Evolutionary conservation across 2,797 vertebrate species (phyloP).

Genomic region (Alcedo atthis): DNA sequence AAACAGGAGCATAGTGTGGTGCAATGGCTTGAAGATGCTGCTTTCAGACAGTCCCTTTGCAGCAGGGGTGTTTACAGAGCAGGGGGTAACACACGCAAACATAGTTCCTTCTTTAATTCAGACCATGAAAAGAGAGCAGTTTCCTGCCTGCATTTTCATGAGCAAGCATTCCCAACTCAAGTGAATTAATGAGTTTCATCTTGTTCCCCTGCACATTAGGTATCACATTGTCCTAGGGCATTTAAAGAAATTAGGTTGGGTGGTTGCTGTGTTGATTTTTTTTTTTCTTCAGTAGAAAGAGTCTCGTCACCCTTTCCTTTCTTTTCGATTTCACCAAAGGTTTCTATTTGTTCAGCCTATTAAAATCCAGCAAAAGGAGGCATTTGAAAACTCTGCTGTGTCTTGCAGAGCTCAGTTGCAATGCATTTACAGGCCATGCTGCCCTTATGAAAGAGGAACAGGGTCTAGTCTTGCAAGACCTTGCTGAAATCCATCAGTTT

Average conservation of each 20-base stretch:
- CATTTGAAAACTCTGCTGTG: neutral
- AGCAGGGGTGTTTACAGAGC: neutral
- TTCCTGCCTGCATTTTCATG: neutral
- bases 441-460: neutral
- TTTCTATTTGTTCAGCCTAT: slow-evolving; percentile 30
- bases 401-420: neutral
- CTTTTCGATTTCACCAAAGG: slow-evolving; percentile 12
- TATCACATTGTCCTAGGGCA: neutral
- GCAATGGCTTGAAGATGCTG: neutral
- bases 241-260: neutral
- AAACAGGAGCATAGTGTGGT: neutral
- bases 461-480: neutral
- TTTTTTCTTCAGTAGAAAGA: neutral
- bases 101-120: neutral
- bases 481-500: slow-evolving; percentile 46
- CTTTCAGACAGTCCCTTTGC: neutral
- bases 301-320: neutral
- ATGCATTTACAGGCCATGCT: neutral
- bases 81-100: neutral
- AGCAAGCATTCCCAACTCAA: neutral
- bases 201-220: neutral
- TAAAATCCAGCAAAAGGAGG: slow-evolving; percentile 1
- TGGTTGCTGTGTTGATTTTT: neutral
- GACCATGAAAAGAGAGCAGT: neutral
- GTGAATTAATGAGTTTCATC: slow-evolving; percentile 25